Conservation (phyloP, 92 coral and sea anemone genomes). For the Anthopleura xanthogrammica region DNA sequence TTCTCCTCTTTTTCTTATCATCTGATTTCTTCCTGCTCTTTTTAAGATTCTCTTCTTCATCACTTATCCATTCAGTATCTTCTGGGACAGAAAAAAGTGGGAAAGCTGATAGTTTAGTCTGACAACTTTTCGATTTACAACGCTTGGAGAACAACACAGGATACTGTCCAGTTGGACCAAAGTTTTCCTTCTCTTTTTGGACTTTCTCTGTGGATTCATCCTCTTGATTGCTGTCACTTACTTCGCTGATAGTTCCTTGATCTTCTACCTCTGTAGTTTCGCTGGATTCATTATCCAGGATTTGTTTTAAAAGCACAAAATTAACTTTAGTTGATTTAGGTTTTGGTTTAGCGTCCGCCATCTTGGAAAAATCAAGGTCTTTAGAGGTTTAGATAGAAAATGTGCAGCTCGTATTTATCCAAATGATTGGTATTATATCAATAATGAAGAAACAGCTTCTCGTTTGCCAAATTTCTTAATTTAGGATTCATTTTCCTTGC, state of each 20-base stretch:
- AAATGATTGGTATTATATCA: not conserved
- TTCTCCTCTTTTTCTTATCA: conserved; percentile 19
- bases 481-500: conserved; percentile 6
- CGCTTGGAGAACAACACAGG: conserved; percentile 61
- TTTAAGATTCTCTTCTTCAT: conserved; percentile 37
- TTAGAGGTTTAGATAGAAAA: not conserved
- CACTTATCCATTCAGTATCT: conserved; percentile 83
- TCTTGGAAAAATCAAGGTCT: conserved; percentile 15
- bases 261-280: conserved; percentile 26
- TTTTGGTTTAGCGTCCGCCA: conserved; percentile 42
- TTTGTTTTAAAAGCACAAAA: conserved; percentile 68
- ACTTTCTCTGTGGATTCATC: conserved; percentile 7
- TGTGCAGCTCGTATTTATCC: not conserved
- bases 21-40: not conserved
- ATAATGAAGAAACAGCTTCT: not conserved
- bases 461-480: not conserved
- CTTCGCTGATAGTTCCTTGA: not conserved
- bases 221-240: conserved; percentile 9
- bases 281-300: conserved; percentile 66
- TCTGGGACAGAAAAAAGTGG: conserved; percentile 77
- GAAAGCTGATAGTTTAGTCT: conserved; percentile 71
- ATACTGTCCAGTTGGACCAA: conserved; percentile 66
- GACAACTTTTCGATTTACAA: conserved; percentile 68
- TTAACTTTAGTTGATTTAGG: conserved; percentile 49
- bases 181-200: conserved; percentile 14